Percentiles rank a stretch among this genome's conserved stretches.
phyloP scores from a whole-genome alignment of 2,888 invertebrate genomes.

The Caenorhabditis plicata region DNA sequence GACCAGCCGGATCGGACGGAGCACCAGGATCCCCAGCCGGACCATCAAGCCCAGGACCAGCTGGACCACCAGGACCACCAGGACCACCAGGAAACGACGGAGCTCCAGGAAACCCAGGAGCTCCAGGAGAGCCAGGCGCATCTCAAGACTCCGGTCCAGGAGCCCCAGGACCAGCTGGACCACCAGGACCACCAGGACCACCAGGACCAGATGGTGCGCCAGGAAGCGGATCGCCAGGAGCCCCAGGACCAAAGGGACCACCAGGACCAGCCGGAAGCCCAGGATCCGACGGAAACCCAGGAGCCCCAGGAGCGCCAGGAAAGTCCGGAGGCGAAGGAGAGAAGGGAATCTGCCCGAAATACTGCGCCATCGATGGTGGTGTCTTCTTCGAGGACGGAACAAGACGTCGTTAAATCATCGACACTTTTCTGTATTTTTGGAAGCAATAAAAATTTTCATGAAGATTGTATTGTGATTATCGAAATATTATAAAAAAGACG shows the following conservation, averaged over 20 bases:
- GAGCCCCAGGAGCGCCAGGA: conserved; percentile 34
- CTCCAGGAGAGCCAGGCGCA: conserved; percentile 36
- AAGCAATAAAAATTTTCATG: too few relatives aligned
- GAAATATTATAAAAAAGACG: too few relatives aligned
- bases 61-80: conserved; percentile 36
- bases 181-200: conserved; percentile 41
- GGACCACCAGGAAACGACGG: conserved; percentile 44
- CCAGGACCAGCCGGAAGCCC: conserved; percentile 32
- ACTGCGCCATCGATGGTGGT: conserved; percentile 52
- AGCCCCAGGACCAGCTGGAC: conserved; percentile 40
- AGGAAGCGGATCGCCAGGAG: conserved; percentile 32
- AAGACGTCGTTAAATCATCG: conserved; percentile 36
- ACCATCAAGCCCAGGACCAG: conserved; percentile 30
- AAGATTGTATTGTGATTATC: too few relatives aligned
- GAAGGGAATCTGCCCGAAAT: conserved; percentile 49
- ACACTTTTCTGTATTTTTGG: too few relatives aligned
- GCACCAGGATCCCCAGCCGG: conserved; percentile 35
- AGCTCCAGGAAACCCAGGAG: conserved; percentile 39
- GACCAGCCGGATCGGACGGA: conserved; percentile 38
- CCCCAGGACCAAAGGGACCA: conserved; percentile 38
- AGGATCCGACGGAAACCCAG: conserved; percentile 27
- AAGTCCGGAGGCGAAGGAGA: conserved; percentile 40
- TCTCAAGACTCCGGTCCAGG: conserved; percentile 31
- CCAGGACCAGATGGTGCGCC: conserved; percentile 50
- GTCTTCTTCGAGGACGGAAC: conserved; percentile 57